Conservation (phyloP, 2,113 vertebrate genomes). For the Balaenoptera acutorostrata region DNA sequence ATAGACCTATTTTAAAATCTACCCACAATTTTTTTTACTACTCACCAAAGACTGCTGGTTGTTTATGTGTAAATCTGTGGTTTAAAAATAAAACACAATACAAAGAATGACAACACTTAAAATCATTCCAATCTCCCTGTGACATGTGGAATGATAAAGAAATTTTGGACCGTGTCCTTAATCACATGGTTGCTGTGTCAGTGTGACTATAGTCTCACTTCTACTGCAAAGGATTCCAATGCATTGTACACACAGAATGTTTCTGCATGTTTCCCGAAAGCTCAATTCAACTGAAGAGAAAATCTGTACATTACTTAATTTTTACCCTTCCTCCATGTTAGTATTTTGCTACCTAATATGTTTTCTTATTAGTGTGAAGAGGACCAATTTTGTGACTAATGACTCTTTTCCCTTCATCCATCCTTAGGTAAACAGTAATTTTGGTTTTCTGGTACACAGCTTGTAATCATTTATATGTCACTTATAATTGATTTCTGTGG, state of each 20-base stretch:
- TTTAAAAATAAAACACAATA: slow-evolving; percentile 23
- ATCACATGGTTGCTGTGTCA: neutral
- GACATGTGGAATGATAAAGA: neutral
- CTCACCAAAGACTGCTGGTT: neutral
- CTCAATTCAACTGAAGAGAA: neutral
- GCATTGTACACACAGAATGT: neutral
- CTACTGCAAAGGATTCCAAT: neutral
- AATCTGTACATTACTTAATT: neutral
- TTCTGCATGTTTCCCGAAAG: neutral
- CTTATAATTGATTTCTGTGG: neutral
- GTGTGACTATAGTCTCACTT: neutral
- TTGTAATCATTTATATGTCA: neutral
- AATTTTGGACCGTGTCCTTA: neutral
- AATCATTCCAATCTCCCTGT: neutral
- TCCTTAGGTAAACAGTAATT: neutral
- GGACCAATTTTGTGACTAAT: neutral
- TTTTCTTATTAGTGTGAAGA: neutral
- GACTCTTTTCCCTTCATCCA: neutral
- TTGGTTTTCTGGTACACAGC: neutral
- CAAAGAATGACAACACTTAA: neutral
- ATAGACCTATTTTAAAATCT: neutral
- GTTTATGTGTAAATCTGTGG: neutral
- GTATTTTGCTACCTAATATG: neutral
- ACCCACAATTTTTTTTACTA: neutral
- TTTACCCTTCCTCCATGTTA: neutral